Percentiles rank a stretch among this genome's conserved stretches.
Conservation (phyloP, 2,888 invertebrate species). For the Lasioglossum morio region DNA sequence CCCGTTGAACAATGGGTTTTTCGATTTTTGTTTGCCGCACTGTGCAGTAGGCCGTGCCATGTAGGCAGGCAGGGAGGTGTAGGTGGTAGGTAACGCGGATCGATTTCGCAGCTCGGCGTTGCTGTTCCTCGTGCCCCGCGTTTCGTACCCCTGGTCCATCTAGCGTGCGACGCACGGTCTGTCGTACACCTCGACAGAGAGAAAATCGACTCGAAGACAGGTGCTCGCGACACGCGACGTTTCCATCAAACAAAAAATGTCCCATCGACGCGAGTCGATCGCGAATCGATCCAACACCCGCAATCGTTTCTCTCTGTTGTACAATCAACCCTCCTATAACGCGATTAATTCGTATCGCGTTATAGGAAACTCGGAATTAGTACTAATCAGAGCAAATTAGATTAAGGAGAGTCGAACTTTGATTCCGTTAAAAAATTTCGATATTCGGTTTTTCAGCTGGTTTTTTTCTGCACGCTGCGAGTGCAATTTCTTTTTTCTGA, state of each 20-base stretch:
- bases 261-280: not conserved
- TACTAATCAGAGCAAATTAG: not conserved
- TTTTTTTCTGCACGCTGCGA: no score
- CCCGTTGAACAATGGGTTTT: not conserved
- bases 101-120: slow-evolving; percentile 19
- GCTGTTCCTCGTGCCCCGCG: slow-evolving; percentile 4
- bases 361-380: not conserved
- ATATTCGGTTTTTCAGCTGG: no score
- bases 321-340: not conserved
- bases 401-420: not conserved
- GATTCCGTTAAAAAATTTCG: no score
- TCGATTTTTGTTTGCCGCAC: slow-evolving; percentile 1
- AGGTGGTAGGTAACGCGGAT: slow-evolving; percentile 8
- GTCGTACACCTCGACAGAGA: not conserved
- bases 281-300: not conserved
- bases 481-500: no score
- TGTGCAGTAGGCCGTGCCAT: not conserved
- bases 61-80: not conserved
- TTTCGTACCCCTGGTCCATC: slow-evolving; percentile 1
- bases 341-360: not conserved
- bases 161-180: not conserved
- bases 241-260: not conserved
- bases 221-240: not conserved
- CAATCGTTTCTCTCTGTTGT: not conserved
- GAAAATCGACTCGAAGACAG: not conserved